Evolutionary conservation across 2,888 invertebrate genomes (phyloP), one percentile per base, ranked within the genome.

Genomic region (Eledone cirrhosa): DNA sequence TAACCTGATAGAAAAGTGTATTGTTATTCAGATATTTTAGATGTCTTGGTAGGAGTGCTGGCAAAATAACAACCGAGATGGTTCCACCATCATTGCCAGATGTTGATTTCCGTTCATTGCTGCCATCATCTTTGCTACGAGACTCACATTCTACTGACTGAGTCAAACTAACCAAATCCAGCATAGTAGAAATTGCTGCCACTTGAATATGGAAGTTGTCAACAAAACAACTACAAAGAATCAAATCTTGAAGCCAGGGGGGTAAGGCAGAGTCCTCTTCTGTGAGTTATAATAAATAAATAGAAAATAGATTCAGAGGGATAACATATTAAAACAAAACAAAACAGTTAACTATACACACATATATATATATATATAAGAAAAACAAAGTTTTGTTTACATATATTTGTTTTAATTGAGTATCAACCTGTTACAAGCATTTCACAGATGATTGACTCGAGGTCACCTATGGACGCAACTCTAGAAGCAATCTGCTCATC

Each of bases 231-330:
- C 94, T 93, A 77, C 94, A 94, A 11, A 94, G 93, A 7, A 94
- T 91, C 22, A 95, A 90, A 65, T 94, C 93, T 86, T 94, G 93
- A 67, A 95, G 90, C 95, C 95, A 95, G 48, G 74, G 93, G 85
- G 84, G 89, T 48, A 88, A 84, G 19, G 81, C 91, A 87, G 41
- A 79, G 4, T 90, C 89, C 78, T 92, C 91, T 84, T 88, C 89
- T 81, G 79, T 82, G 81, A 59, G 65, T 75, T 80, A 31, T 65
- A 29, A 72, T 33, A 24, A 27, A 63, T 19, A n/a, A 74, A 31
- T 22, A 72, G n/a, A 48, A 22, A 69, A 19, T n/a, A 77, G 24
- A 27, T 59, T 14, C 22, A 41, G 41, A 41, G 11, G 11, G 11
- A 41, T 41, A 41, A 41, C 11, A 41, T 8, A 41, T 41, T 8